phyloP scores from a whole-genome alignment of 2,888 invertebrate genomes.

The Plagodis dolabraria region DNA sequence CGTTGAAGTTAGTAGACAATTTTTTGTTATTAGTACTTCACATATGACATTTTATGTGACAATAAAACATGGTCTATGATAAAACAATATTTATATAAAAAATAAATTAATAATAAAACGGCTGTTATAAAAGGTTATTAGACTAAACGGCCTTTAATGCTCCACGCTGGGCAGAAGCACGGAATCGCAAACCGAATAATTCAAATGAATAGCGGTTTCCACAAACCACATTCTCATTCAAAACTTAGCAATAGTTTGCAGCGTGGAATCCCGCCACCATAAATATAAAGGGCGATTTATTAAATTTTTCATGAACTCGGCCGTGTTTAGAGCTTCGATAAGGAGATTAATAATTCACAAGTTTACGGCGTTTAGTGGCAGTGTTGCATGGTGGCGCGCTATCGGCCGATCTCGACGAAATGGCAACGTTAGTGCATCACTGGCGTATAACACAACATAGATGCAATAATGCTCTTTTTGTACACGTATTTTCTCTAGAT shows the following conservation, averaged over 20 bases:
- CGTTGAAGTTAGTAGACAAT: no score
- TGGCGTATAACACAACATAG: constrained; percentile 7
- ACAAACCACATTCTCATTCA: constrained; percentile 46
- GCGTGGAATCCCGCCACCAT: constrained; percentile 41
- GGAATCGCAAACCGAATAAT: constrained; percentile 34
- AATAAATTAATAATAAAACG: no score
- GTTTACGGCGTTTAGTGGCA: constrained; percentile 81
- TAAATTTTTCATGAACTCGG: constrained; percentile 77
- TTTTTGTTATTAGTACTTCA: not conserved
- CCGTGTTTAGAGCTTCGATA: constrained; percentile 73
- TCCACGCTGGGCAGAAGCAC: constrained; percentile 18
- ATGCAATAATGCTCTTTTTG: not conserved
- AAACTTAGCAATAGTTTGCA: constrained; percentile 43
- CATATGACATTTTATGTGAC: not conserved
- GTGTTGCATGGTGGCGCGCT: constrained; percentile 73
- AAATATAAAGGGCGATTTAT: constrained; percentile 75
- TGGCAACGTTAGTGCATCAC: constrained; percentile 53
- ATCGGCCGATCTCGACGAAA: constrained; percentile 62
- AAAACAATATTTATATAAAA: constrained; percentile 3
- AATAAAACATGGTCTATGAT: no score
- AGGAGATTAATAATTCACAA: constrained; percentile 83
- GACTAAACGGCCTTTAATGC: constrained; percentile 1
- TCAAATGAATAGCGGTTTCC: constrained; percentile 37
- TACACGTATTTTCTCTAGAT: no score
- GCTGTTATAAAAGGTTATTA: constrained; percentile 8